Evolutionary conservation across 2,888 invertebrate species (phyloP).

Genomic region (Athetis lepigone): DNA sequence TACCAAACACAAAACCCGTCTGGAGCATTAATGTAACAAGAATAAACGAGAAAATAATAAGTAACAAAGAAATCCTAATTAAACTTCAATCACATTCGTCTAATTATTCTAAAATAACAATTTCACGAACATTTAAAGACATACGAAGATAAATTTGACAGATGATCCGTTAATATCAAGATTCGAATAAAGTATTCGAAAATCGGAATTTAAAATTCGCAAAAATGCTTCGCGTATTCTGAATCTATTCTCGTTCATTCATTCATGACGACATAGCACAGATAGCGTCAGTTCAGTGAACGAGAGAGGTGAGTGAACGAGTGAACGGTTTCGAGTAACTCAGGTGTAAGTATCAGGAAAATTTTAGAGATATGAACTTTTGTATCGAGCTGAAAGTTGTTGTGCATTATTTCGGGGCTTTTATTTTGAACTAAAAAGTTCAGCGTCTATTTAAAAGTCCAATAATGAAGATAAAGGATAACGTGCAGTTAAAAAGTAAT

Average conservation of each 20-base stretch:
- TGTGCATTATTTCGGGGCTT: slow-evolving; percentile 22
- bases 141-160: slow-evolving; percentile 28
- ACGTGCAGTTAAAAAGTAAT: slow-evolving; percentile 27
- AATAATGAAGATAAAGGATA: slow-evolving; percentile 34
- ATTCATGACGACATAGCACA: slow-evolving; percentile 52
- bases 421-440: slow-evolving; percentile 21
- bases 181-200: slow-evolving; percentile 49
- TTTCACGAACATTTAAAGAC: slow-evolving; percentile 11
- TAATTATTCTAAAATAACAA: slow-evolving; percentile 1
- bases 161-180: slow-evolving; percentile 44
- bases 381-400: slow-evolving; percentile 25
- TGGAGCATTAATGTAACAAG: too few species aligned
- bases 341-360: slow-evolving; percentile 60
- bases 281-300: slow-evolving; percentile 65
- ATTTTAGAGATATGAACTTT: slow-evolving; percentile 52
- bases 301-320: slow-evolving; percentile 63
- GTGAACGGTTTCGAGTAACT: slow-evolving; percentile 58
- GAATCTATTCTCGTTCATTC: slow-evolving; percentile 62
- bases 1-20: too few species aligned
- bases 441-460: slow-evolving; percentile 4
- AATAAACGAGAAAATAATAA: background rate
- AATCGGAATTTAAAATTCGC: slow-evolving; percentile 39
- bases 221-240: slow-evolving; percentile 52
- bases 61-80: background rate
- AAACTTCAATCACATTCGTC: background rate